A percentile compares a stretch with the other conserved stretches of the same genome.
Evolutionary conservation across 2,797 vertebrate genomes (phyloP).

Genomic region (Strix occidentalis): DNA sequence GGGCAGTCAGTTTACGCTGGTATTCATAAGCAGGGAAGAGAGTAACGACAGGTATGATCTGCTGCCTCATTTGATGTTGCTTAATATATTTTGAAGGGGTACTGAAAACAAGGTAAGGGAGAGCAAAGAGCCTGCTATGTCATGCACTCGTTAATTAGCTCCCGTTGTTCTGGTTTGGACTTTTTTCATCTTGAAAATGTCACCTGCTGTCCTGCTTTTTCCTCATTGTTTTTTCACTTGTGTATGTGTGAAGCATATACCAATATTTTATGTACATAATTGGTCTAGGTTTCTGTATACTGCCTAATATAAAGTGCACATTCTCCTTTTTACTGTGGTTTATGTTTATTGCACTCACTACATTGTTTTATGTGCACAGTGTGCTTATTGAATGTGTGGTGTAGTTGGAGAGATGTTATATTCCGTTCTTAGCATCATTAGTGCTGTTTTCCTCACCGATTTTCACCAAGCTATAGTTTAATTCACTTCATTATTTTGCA

Average conservation of each 20-base stretch:
- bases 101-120: background rate
- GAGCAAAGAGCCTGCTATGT: background rate
- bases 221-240: background rate
- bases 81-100: background rate
- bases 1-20: background rate
- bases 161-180: background rate
- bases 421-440: slow-evolving; percentile 60
- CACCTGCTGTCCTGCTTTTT: background rate
- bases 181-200: slow-evolving; percentile 1
- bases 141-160: background rate
- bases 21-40: background rate
- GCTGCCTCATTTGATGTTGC: background rate
- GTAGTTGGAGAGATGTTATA: slow-evolving; percentile 41
- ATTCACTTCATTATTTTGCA: slow-evolving; percentile 64
- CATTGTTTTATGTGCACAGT: slow-evolving; percentile 62
- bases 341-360: slow-evolving; percentile 65
- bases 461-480: slow-evolving; percentile 66
- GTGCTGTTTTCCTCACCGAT: slow-evolving; percentile 55
- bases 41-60: background rate
- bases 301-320: slow-evolving; percentile 47
- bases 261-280: slow-evolving; percentile 47
- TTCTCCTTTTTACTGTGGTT: slow-evolving; percentile 63
- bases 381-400: slow-evolving; percentile 38
- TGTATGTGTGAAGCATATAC: background rate
- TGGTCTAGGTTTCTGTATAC: slow-evolving; percentile 11